Base-by-base conservation (phyloP, 2,797 vertebrate genomes). In the Botia kubotai region DNA sequence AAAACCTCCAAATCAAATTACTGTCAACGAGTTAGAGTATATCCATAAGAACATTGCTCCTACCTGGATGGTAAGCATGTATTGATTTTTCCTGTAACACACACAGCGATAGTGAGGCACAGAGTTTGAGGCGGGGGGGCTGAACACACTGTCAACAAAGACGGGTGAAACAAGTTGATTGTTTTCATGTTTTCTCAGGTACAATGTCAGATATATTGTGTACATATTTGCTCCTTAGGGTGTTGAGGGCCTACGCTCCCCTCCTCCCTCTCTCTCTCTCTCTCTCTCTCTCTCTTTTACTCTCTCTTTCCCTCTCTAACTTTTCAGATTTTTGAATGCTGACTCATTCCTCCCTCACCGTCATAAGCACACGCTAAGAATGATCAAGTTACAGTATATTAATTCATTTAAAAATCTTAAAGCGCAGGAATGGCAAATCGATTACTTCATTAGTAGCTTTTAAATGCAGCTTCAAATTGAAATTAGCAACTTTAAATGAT, bases 1-100 rank as follows among this genome's bases (percentile, higher is more conserved):
- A 86, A 65, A 72, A 85, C 70, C 80, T 90, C 88, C 88, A 90
- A 83, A 84, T 75, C 80, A 69, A 84, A 87, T 85, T 70, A 79
- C 73, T 87, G 82, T 84, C 69, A 83, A 39, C 43, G 58, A 77
- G 67, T 65, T 68, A 66, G 65, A 80, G 66, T 53, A 52, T 36
- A 72, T 43, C 14, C 46, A 70, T 55, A 36, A 26, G 57, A 68
- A 69, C 62, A 58, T 43, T 71, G 43, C 67, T 52, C 46, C 43
- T 70, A 78, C 55, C 43, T 72, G 77, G 58, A 72, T 2, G 11
- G 69, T 53, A 65, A 79, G 58, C 46, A 72, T 63, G 58, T 65
- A 79, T 79, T 72, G 77, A 79, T 79, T 79, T 79, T 79, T 26
- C 19, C 55, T 29, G n/a, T 11, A 63, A 78, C 75, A 43, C 19